A percentile compares a stretch with the other conserved stretches of the same genome.
Conservation (phyloP, 2,888 invertebrate species). For the Archips xylosteana region DNA sequence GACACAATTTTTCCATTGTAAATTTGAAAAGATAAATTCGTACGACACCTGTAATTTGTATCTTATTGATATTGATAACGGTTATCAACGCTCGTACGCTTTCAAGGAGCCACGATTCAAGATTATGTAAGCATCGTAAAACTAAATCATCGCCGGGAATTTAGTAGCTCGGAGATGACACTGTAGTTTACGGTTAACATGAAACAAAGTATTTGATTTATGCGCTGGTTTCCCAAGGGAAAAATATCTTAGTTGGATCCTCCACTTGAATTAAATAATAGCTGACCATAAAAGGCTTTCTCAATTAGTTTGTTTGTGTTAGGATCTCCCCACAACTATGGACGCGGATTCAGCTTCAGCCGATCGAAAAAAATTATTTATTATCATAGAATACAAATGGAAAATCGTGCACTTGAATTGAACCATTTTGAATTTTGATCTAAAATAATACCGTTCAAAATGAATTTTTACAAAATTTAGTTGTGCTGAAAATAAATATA, state of each 20-base stretch:
- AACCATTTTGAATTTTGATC: too few species aligned
- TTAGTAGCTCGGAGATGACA: conserved; percentile 3
- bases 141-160: neutral
- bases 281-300: too few species aligned
- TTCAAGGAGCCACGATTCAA: neutral
- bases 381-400: too few species aligned
- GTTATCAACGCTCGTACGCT: conserved; percentile 23
- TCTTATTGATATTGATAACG: conserved; percentile 40
- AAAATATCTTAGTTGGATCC: neutral
- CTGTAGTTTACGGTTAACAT: neutral
- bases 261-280: too few species aligned
- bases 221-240: neutral
- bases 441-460: too few species aligned
- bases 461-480: too few species aligned
- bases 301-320: too few species aligned
- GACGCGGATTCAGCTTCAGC: too few species aligned
- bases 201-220: neutral
- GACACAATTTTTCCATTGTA: conserved; percentile 27
- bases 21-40: conserved; percentile 21
- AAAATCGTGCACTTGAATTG: too few species aligned
- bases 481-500: too few species aligned
- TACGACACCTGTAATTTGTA: conserved; percentile 17
- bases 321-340: too few species aligned
- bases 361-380: too few species aligned
- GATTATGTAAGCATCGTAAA: conserved; percentile 7